Percentiles rank a stretch among this genome's conserved stretches.
Evolutionary conservation across 2,113 vertebrate genomes (phyloP).

Genomic region (Hemiprocne comata): DNA sequence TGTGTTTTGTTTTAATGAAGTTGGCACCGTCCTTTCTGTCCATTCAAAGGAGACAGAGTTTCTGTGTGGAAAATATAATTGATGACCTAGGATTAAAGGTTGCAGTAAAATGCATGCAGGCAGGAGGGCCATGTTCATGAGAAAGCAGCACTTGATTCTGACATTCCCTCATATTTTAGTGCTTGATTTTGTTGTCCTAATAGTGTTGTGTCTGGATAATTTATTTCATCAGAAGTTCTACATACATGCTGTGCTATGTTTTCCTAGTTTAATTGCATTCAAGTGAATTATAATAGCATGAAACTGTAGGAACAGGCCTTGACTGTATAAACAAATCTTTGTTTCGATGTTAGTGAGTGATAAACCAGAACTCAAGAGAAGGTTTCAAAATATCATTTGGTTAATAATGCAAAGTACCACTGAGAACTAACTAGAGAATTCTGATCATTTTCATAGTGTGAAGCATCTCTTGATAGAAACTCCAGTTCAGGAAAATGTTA

Average conservation of each 20-base stretch:
- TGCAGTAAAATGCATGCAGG: not conserved
- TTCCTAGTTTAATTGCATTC: not conserved
- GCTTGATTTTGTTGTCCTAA: not conserved
- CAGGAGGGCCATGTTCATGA: not conserved
- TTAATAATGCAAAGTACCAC: not conserved
- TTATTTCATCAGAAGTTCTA: not conserved
- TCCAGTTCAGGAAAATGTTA: conserved; percentile 25
- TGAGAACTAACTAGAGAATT: not conserved
- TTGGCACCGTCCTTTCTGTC: not conserved
- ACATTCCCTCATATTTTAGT: not conserved
- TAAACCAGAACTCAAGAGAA: not conserved
- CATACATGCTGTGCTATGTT: not conserved
- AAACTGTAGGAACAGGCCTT: not conserved
- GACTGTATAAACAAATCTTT: not conserved
- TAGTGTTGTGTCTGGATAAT: not conserved
- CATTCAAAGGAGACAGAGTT: not conserved
- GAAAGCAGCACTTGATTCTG: not conserved
- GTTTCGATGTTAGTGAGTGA: not conserved
- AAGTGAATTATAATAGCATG: not conserved
- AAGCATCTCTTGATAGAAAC: not conserved
- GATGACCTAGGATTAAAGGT: not conserved
- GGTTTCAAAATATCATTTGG: not conserved
- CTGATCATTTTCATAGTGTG: not conserved
- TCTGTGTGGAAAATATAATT: not conserved
- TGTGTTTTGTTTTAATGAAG: not conserved